These are phyloP conservation scores for Accipiter virgatus DNA, from an alignment of 2,113 vertebrate genomes.

Conservation along the genomic window DNA sequence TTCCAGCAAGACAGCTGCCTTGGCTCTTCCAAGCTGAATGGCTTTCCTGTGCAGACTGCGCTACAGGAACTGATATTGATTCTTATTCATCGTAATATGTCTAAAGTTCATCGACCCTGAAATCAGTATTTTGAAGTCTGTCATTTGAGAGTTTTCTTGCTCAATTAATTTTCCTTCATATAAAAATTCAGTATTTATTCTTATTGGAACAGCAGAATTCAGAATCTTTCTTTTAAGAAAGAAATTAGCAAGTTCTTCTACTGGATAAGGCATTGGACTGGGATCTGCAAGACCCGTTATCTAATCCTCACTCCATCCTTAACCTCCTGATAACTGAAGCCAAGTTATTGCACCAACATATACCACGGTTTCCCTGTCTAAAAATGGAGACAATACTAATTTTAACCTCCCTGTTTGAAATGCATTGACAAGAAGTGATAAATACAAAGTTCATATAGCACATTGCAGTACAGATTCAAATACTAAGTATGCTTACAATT, in stretches of 20 bases:
- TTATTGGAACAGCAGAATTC: background rate
- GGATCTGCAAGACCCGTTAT: background rate
- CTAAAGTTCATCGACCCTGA: background rate
- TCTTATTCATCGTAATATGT: background rate
- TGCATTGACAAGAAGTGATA: background rate
- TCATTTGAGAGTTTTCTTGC: background rate
- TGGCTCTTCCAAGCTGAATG: background rate
- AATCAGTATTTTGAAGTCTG: background rate
- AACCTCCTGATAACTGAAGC: background rate
- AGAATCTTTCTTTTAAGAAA: background rate
- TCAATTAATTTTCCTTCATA: background rate
- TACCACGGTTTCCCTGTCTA: background rate
- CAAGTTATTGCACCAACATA: background rate
- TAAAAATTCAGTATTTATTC: background rate
- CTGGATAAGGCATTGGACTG: background rate
- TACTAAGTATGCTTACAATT: background rate
- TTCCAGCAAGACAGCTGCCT: background rate
- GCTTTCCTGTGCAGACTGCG: background rate
- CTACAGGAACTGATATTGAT: background rate
- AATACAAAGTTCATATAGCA: background rate
- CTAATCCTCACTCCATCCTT: background rate
- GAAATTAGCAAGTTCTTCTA: background rate
- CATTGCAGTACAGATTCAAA: background rate
- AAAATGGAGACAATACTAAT: background rate
- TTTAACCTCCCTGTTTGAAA: background rate